Percentiles rank a stretch among this genome's conserved stretches.
Conservation (phyloP, 2,797 vertebrate species). For the Antennarius maculatus region DNA sequence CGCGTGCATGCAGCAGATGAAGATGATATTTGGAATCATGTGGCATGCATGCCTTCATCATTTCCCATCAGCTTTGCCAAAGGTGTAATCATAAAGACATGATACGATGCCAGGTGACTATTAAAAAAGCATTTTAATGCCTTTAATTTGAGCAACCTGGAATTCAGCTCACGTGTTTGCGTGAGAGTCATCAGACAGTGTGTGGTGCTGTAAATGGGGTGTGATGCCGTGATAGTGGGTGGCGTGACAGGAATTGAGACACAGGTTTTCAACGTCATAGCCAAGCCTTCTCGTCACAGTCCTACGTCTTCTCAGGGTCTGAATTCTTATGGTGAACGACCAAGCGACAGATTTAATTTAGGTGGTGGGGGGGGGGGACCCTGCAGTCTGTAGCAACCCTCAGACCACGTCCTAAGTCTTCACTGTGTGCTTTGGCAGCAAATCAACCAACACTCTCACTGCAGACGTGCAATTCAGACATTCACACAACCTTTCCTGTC, state of each 20-base stretch:
- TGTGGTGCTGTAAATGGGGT: slow-evolving; percentile 1
- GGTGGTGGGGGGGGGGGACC: slow-evolving; percentile 13
- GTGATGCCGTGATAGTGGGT: slow-evolving; percentile 24
- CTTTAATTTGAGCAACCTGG: slow-evolving; percentile 12
- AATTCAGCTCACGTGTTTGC: slow-evolving; percentile 20
- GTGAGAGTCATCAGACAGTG: slow-evolving; percentile 21
- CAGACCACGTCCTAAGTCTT: slow-evolving; percentile 23
- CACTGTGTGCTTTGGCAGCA: slow-evolving; percentile 64
- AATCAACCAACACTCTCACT: slow-evolving; percentile 49
- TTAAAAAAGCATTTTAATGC: slow-evolving; percentile 8
- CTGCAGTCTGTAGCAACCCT: slow-evolving; percentile 20
- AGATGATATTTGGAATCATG: slow-evolving; percentile 6
- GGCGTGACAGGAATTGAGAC: slow-evolving; percentile 25
- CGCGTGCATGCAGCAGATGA: slow-evolving; percentile 20
- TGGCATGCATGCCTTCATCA: slow-evolving; percentile 1
- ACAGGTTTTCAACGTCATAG: slow-evolving; percentile 58
- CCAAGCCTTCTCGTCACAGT: slow-evolving; percentile 43
- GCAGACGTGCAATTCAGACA: slow-evolving; percentile 41
- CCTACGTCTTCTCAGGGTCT: slow-evolving; percentile 36
- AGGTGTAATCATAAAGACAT: slow-evolving; percentile 2
- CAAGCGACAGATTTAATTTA: slow-evolving; percentile 29
- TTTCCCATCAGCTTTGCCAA: slow-evolving; percentile 25
- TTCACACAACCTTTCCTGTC: slow-evolving; percentile 9
- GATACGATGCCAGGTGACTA: background rate
- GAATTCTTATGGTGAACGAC: slow-evolving; percentile 63